Evolutionary conservation across 2,888 invertebrate species (phyloP), one percentile per base, ranked within the genome.

Genomic region (Phlogophora meticulosa): DNA sequence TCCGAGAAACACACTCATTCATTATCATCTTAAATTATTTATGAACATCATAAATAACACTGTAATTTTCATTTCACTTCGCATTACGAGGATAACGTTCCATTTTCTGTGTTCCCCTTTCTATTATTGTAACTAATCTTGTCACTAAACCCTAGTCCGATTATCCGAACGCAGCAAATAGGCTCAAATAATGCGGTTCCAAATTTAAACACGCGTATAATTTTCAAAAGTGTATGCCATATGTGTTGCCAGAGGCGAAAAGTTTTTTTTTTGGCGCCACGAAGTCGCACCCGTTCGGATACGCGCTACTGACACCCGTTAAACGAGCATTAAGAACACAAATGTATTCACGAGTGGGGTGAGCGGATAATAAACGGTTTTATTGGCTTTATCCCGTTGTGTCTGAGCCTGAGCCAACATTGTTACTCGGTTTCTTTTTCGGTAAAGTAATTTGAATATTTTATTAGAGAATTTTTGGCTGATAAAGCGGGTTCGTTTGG

Each of bases 151-250:
- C 91, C 88, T 90, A 92, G 91, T 92, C 90, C 91, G 93, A 94
- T 94, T 92, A 93, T 84, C 85, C 85, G 83, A 88, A 90, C 87
- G 55, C 46, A 71, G 88, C 89, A 90, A 91, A 92, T 88, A 84
- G 85, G 89, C 89, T 91, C 89, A 85, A 90, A 91, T 91, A 89
- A 91, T 88, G 91, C 88, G 91, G 90, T 87, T 72, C 85, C 67
- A 87, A 91, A 92, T 91, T 94, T 92, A 94, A 94, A 93, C 93
- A 92, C 81, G 93, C 91, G 91, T 91, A 87, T 93, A 93, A 94
- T 94, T 92, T 91, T 88, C 84, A 83, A 92, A 92, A 78, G 83
- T 81, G 84, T 83, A 81, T 90, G 92, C 92, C 95, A 95, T 95
- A 89, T 95, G 95, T 88, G 86, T 53, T 74, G 93, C 95, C 88